phyloP scores from a whole-genome alignment of 2,113 vertebrate species.

The Elephantulus edwardii region DNA sequence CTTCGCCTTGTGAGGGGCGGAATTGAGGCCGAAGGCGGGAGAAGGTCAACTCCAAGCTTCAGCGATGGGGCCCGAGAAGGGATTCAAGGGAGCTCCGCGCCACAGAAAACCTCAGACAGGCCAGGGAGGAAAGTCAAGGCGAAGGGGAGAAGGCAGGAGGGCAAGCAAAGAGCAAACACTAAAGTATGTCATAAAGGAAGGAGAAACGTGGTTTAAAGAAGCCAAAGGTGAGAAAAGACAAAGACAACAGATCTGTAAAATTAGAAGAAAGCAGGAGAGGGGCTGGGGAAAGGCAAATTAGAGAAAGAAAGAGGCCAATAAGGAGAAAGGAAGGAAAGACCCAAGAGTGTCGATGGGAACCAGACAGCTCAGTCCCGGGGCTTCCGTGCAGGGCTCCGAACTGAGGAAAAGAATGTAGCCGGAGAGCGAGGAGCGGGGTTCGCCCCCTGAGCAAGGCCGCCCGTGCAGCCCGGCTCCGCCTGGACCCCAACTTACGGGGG shows the following conservation, averaged over 20 bases:
- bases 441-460: neutral
- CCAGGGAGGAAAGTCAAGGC: neutral
- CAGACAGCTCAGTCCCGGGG: neutral
- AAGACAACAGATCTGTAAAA: neutral
- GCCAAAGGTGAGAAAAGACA: neutral
- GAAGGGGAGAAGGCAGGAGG: neutral
- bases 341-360: neutral
- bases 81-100: neutral
- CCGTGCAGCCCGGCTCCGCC: neutral
- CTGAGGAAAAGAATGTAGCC: slow-evolving; percentile 20
- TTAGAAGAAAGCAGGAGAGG: neutral
- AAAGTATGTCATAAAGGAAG: neutral
- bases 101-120: neutral
- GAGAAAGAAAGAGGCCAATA: neutral
- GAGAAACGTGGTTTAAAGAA: neutral
- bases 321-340: neutral
- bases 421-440: neutral
- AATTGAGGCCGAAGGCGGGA: slow-evolving; percentile 41
- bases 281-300: neutral
- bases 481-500: slow-evolving; percentile 24
- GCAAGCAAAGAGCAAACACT: neutral
- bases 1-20: slow-evolving; percentile 56
- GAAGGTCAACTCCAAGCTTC: slow-evolving; percentile 74
- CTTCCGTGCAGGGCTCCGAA: neutral
- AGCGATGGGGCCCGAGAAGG: neutral